Conservation (phyloP, 2,888 invertebrate genomes). For the Microplitis manilae region DNA sequence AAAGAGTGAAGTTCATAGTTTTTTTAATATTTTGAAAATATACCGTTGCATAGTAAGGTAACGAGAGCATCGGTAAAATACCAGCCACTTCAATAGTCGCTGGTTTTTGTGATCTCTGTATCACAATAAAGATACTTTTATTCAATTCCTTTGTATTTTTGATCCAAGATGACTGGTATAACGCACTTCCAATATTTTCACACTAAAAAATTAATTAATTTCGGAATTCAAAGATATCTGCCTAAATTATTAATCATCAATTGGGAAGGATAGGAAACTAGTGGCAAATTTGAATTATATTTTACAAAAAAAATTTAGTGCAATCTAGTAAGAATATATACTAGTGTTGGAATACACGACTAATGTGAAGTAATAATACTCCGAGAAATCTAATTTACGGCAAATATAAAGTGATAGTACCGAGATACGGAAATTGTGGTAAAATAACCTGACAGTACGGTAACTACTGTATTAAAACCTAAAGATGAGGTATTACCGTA, state of each 20-base stretch:
- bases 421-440: no score
- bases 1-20: not conserved
- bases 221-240: not conserved
- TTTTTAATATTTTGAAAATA: not conserved
- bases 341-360: no score
- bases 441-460: no score
- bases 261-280: not conserved
- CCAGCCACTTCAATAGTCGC: conserved; percentile 34
- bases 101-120: conserved; percentile 34
- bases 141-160: conserved; percentile 46
- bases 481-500: no score
- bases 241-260: not conserved
- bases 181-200: conserved; percentile 40
- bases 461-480: no score
- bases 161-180: conserved; percentile 47
- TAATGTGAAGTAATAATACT: no score
- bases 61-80: conserved; percentile 36
- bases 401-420: no score
- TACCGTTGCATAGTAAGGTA: conserved; percentile 40
- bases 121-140: conserved; percentile 32
- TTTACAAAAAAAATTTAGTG: no score
- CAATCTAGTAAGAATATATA: no score
- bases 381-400: no score
- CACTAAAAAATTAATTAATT: conserved; percentile 11
- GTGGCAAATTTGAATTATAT: no score